Evolutionary conservation across 1,140 invertebrate species (phyloP).

Genomic region (Condylostylus longicornis): DNA sequence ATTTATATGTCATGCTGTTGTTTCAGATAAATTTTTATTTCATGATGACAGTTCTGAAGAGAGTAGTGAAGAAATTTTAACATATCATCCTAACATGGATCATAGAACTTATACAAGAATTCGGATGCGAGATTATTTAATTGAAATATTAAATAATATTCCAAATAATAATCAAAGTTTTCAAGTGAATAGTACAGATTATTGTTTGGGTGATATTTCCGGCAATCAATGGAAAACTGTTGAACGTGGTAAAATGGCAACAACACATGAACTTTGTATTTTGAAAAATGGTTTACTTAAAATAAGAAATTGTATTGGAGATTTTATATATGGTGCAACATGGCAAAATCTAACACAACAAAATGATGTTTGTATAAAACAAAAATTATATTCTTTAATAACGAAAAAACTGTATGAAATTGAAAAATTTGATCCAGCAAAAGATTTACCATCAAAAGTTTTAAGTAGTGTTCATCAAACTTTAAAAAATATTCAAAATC

Average conservation of each 20-base stretch:
- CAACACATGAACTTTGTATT: constrained; percentile 18
- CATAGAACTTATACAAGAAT: constrained; percentile 9
- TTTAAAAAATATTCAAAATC: constrained; percentile 16
- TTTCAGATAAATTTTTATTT: constrained; percentile 9
- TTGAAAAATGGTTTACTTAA: constrained; percentile 16
- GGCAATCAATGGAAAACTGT: constrained; percentile 17
- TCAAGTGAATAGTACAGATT: constrained; percentile 17
- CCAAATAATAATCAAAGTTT: not conserved
- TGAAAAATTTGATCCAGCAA: constrained; percentile 5
- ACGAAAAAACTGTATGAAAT: constrained; percentile 14
- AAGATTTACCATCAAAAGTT: constrained; percentile 8
- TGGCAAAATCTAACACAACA: constrained; percentile 10
- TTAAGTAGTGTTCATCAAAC: constrained; percentile 10
- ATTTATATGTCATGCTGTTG: constrained; percentile 12
- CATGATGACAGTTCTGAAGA: constrained; percentile 10
- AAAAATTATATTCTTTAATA: constrained; percentile 1
- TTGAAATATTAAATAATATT: not conserved
- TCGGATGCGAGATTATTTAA: constrained; percentile 7
- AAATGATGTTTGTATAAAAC: not conserved
- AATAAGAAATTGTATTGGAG: constrained; percentile 15
- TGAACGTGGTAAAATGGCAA: constrained; percentile 8
- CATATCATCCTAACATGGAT: too few species aligned
- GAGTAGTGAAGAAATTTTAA: constrained; percentile 12
- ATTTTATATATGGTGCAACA: constrained; percentile 21
- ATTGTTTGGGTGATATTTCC: constrained; percentile 16